phyloP scores from a whole-genome alignment of 2,797 vertebrate species.

The Micropoecilia bifurca region DNA sequence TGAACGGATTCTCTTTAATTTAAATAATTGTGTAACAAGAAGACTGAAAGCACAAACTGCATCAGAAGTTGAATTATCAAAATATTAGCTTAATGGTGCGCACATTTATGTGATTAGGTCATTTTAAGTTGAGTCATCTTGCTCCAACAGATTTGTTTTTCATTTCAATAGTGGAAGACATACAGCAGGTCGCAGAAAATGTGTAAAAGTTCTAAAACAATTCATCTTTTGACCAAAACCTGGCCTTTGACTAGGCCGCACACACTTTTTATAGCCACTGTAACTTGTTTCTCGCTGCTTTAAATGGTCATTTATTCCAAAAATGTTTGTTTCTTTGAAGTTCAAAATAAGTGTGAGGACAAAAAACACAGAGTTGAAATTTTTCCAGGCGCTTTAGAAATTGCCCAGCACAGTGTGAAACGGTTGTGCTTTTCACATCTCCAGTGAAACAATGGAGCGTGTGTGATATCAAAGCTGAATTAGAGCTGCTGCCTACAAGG shows the following conservation, averaged over 20 bases:
- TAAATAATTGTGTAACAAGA: neutral
- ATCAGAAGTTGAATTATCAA: neutral
- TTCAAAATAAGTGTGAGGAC: neutral
- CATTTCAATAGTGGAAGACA: neutral
- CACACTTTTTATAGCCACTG: neutral
- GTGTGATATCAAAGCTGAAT: conserved; percentile 55
- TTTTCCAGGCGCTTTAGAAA: conserved; percentile 12
- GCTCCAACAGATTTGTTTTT: neutral
- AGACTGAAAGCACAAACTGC: neutral
- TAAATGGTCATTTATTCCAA: neutral
- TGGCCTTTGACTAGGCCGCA: neutral
- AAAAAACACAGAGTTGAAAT: conserved; percentile 9
- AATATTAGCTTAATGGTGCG: neutral
- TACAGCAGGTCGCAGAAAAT: neutral
- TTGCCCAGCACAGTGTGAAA: conserved; percentile 18
- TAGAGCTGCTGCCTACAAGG: conserved; percentile 39
- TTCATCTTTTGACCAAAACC: neutral
- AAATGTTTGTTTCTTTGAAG: neutral
- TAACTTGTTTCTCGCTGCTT: neutral
- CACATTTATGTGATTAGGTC: neutral
- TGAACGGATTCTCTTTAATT: neutral
- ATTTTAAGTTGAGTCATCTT: neutral
- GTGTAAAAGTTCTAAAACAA: neutral
- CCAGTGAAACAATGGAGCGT: conserved; percentile 29
- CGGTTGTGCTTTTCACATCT: conserved; percentile 32